Evolutionary conservation across 2,113 vertebrate genomes (phyloP).

Genomic region (Hiodon tergisus): DNA sequence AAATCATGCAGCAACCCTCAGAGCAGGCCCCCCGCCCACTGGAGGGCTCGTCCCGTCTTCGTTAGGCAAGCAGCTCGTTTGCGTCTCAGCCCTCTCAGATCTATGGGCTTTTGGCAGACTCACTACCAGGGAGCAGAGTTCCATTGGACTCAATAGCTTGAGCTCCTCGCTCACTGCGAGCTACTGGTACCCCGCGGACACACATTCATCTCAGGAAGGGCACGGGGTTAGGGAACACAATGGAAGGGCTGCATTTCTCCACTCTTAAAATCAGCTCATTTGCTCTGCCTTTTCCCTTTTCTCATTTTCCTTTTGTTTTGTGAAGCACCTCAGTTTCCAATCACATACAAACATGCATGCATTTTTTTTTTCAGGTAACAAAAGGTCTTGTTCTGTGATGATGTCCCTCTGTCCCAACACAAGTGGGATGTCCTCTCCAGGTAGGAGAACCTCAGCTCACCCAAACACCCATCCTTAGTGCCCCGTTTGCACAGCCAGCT

Average conservation of each 20-base stretch:
- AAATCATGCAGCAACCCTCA: constrained; percentile 2
- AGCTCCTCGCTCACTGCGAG: neutral
- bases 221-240: neutral
- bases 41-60: constrained; percentile 13
- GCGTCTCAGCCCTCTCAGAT: constrained; percentile 21
- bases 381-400: no score
- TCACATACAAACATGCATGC: no score
- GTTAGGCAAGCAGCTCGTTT: constrained; percentile 21
- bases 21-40: constrained; percentile 7
- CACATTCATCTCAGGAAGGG: constrained; percentile 13
- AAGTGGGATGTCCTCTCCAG: no score
- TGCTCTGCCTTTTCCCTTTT: neutral
- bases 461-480: neutral
- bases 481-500: neutral
- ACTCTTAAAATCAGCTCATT: neutral
- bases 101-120: constrained; percentile 20
- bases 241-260: neutral
- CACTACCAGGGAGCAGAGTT: constrained; percentile 11
- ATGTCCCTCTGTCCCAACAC: no score
- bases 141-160: constrained; percentile 3
- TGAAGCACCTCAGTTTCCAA: neutral
- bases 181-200: neutral
- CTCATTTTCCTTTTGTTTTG: neutral
- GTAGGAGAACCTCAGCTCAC: neutral
- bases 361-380: no score